These are phyloP conservation scores for Escarpia spicata DNA, from an alignment of 2,888 invertebrate species.

Conservation along the genomic window DNA sequence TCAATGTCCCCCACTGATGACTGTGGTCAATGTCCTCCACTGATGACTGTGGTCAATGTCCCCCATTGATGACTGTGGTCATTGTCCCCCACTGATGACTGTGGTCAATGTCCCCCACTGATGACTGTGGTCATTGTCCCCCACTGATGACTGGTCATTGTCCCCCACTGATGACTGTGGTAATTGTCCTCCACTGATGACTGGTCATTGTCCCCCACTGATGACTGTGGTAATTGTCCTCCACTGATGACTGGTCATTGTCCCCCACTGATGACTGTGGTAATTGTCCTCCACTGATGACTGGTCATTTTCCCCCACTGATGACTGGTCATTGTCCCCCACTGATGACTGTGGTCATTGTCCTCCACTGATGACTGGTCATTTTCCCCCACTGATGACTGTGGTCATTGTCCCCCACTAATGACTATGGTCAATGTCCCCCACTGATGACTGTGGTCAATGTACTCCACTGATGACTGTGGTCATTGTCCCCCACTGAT, in stretches of 20 bases:
- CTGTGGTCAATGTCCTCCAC: neutral
- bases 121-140: neutral
- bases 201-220: neutral
- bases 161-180: neutral
- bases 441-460: neutral
- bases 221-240: too few relatives aligned
- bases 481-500: neutral
- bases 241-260: neutral
- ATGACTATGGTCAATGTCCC: too few relatives aligned
- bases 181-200: neutral
- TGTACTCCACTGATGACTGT: neutral
- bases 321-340: neutral
- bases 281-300: neutral
- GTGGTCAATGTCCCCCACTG: too few relatives aligned
- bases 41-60: neutral
- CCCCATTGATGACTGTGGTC: neutral
- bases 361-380: neutral
- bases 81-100: slow-evolving; percentile 8
- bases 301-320: neutral
- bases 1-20: neutral
- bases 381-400: neutral
- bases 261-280: too few relatives aligned
- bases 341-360: too few relatives aligned
- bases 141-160: too few relatives aligned
- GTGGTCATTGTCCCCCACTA: neutral